Conservation (phyloP, 2,113 vertebrate species). For the Chunga burmeisteri region DNA sequence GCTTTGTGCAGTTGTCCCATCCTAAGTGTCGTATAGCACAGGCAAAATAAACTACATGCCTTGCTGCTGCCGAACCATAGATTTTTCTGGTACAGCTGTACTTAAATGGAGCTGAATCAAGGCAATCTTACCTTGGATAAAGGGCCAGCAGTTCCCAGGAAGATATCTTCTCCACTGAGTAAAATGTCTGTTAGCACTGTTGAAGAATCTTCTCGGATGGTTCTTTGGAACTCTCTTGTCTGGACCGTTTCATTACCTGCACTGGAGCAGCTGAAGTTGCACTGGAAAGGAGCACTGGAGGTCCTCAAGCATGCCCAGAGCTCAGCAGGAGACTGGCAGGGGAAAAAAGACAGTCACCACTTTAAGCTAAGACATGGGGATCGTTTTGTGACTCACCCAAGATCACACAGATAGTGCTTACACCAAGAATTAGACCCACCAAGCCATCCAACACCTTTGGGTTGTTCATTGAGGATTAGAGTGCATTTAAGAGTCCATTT, state of each 20-base stretch:
- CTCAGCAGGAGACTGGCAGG: neutral
- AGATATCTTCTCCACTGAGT: neutral
- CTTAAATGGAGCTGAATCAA: neutral
- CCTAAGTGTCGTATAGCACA: neutral
- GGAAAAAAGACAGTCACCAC: neutral
- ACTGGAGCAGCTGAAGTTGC: neutral
- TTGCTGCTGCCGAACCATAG: neutral
- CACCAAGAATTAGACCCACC: neutral
- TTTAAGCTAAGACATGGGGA: neutral
- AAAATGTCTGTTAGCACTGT: neutral
- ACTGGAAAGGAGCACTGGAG: neutral
- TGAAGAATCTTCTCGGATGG: neutral
- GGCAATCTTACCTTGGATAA: neutral
- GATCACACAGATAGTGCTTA: neutral
- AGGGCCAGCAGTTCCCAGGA: neutral
- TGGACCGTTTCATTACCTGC: neutral
- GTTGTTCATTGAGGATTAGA: neutral
- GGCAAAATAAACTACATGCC: neutral
- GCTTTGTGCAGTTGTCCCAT: neutral
- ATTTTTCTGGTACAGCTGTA: neutral
- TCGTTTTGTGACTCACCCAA: neutral
- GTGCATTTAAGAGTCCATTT: constrained; percentile 1
- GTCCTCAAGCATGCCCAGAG: neutral
- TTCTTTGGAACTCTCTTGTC: neutral
- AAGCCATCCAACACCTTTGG: neutral